phyloP scores from a whole-genome alignment of 2,113 vertebrate genomes.

The Burhinus oedicnemus region DNA sequence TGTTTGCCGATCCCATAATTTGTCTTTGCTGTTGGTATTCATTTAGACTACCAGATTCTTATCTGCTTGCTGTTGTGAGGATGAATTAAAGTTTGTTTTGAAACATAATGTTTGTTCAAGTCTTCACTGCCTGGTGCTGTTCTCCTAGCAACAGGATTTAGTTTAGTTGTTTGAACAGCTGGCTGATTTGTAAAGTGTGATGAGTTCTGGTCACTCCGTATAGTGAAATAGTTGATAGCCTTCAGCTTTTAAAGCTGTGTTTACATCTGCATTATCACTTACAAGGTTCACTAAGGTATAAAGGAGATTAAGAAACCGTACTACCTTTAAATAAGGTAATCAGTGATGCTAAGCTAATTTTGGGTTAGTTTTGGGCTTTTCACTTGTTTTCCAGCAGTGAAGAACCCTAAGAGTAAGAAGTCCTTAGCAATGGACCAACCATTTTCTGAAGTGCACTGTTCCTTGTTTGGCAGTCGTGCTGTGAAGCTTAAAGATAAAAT shows the following conservation, averaged over 20 bases:
- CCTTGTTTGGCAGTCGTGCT: background rate
- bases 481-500: background rate
- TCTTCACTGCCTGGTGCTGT: constrained; percentile 5
- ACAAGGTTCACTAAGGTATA: background rate
- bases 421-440: background rate
- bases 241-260: background rate
- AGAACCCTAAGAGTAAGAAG: background rate
- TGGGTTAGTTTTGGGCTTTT: background rate
- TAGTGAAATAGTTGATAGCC: too few species aligned
- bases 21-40: constrained; percentile 47
- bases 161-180: constrained; percentile 60
- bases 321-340: background rate
- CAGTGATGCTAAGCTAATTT: background rate
- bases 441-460: background rate
- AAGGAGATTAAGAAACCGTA: background rate
- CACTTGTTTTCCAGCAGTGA: background rate
- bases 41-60: constrained; percentile 39
- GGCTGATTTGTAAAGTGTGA: constrained; percentile 18
- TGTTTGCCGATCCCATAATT: constrained; percentile 60
- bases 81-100: constrained; percentile 49
- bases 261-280: background rate
- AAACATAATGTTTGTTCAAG: constrained; percentile 21
- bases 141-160: constrained; percentile 63
- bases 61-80: constrained; percentile 30
- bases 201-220: background rate